Base-by-base conservation (phyloP, 2,797 vertebrate genomes). In the Odontamblyopus rebecca region DNA sequence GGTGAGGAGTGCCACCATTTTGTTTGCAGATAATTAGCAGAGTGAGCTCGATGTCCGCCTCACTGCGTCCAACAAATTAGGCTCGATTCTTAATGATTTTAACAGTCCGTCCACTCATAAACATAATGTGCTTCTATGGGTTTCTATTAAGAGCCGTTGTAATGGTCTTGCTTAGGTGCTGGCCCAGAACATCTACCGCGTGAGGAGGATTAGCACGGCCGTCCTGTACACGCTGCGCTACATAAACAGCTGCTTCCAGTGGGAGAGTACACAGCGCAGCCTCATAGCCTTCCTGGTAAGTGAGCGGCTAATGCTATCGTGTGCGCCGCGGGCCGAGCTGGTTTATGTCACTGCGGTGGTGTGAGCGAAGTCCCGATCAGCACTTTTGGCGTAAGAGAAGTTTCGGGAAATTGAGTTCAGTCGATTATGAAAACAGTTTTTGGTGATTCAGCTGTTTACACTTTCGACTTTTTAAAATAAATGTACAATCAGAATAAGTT, bases 231-330 rank as follows among this genome's bases (percentile, higher is more conserved):
- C 95, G 71, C 91, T 97, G 85, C 97, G 95, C 82, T 98, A 98
- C 92, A 95, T 99, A 89, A 96, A 95, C 85, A 99, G 98, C 95
- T 99, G 98, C 89, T 98, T 98, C 93, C 95, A 96, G 82, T 99
- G 98, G 98, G 97, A 99, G 87, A 98, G 95, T 90, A 94, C 90
- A 0, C 86, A 92, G 72, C 94, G 95, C 85, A 99, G 98, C 83
- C 72, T 96, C 89, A 83, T 93, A 82, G 96, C 97, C 30, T 98
- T 99, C 70, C 88, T 97, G 96, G 98, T 99, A 95, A 97, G 96
- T 92, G 81, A 81, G 82, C 71, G 81, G 88, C 54, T 90, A 89
- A 91, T 89, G 90, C 54, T 57, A 57, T 88, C 87, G 78, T 83
- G 82, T 73, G 77, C 90, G 38, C 86, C 90, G n/a, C 56, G 8